A percentile compares a stretch with the other conserved stretches of the same genome.
Evolutionary conservation across 1,140 invertebrate genomes (phyloP).

Genomic region (Scaptomyza graminum): DNA sequence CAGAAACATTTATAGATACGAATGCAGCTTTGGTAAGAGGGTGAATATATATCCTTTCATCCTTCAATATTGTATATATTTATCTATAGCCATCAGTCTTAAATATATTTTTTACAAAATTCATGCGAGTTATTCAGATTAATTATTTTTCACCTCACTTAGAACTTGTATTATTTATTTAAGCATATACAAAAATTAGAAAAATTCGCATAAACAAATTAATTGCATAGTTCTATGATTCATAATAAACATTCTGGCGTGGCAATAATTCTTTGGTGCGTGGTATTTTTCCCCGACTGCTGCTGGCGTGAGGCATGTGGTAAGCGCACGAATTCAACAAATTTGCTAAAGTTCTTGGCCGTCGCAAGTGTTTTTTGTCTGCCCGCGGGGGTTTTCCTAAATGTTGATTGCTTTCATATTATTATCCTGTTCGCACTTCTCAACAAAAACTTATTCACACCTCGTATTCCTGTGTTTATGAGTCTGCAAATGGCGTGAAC

Average conservation of each 20-base stretch:
- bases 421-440: neutral
- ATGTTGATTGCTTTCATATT: neutral
- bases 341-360: neutral
- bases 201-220: conserved; percentile 49
- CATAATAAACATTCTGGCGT: conserved; percentile 72
- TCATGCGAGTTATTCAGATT: conserved; percentile 5
- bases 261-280: conserved; percentile 47
- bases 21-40: neutral
- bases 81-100: neutral
- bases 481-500: conserved; percentile 76
- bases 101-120: neutral
- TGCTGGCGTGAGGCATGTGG: conserved; percentile 68
- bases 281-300: conserved; percentile 46
- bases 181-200: conserved; percentile 32
- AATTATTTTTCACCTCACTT: conserved; percentile 4
- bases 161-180: conserved; percentile 14
- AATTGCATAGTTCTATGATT: conserved; percentile 46
- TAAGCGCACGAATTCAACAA: conserved; percentile 21
- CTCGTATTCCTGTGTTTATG: conserved; percentile 35
- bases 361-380: neutral
- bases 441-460: neutral
- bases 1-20: conserved; percentile 1
- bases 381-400: neutral
- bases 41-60: too few species aligned
- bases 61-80: too few species aligned